phyloP scores from a whole-genome alignment of 2,113 vertebrate genomes.

The Paramisgurnus dabryanus region DNA sequence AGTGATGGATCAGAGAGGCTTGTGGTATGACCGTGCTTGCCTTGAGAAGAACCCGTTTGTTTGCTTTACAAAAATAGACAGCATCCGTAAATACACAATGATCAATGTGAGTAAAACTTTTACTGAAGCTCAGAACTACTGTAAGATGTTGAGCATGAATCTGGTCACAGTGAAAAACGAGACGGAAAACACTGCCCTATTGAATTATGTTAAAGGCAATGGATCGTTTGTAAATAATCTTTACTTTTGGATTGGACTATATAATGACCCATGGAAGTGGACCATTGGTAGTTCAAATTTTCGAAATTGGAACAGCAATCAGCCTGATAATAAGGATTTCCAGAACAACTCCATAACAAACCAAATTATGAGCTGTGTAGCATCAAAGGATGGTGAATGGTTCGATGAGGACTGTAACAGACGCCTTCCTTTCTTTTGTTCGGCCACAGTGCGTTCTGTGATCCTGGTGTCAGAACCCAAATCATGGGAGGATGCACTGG shows the following conservation, averaged over 20 bases:
- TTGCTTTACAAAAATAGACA: background rate
- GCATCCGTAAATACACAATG: background rate
- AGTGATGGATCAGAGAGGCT: conserved; percentile 12
- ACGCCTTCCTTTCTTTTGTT: conserved; percentile 1
- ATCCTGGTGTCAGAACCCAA: conserved; percentile 17
- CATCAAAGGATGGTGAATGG: background rate
- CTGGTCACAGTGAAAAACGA: background rate
- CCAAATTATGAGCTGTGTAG: background rate
- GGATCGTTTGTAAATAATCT: background rate
- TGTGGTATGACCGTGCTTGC: conserved; percentile 3
- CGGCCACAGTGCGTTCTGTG: background rate
- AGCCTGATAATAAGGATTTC: background rate
- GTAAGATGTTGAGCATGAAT: background rate
- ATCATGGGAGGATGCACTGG: conserved; percentile 3
- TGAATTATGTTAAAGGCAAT: background rate
- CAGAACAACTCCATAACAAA: background rate
- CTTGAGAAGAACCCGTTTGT: background rate
- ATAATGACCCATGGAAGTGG: conserved; percentile 2
- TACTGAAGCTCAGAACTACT: background rate
- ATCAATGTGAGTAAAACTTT: background rate
- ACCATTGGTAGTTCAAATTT: background rate
- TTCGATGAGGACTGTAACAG: background rate
- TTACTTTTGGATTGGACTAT: conserved; percentile 15
- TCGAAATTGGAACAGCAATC: background rate
- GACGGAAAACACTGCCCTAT: background rate